phyloP scores from a whole-genome alignment of 2,888 invertebrate species.

The Drymonia ruficornis region DNA sequence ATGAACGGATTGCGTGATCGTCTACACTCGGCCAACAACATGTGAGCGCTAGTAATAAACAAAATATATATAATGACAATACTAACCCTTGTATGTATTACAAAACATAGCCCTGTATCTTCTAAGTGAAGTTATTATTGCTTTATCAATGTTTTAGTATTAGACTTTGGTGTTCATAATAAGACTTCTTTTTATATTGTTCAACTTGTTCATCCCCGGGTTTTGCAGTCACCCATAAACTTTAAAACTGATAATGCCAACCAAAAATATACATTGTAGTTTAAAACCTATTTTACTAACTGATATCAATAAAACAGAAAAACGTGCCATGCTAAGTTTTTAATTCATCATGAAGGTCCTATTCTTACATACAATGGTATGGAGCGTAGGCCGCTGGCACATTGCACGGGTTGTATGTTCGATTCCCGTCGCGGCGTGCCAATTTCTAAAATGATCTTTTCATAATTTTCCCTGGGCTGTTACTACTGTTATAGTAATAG shows the following conservation, averaged over 20 bases:
- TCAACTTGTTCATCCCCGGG: neutral
- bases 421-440: too few species aligned
- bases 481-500: too few species aligned
- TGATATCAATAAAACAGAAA: neutral
- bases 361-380: too few species aligned
- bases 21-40: neutral
- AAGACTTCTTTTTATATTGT: neutral
- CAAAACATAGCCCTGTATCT: neutral
- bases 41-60: neutral
- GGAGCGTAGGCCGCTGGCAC: too few species aligned
- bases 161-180: neutral
- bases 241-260: slow-evolving; percentile 2
- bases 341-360: neutral
- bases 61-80: neutral
- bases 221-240: neutral
- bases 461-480: too few species aligned
- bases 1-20: too few species aligned
- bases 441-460: too few species aligned
- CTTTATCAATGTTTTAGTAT: neutral
- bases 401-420: too few species aligned
- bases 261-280: slow-evolving; percentile 3
- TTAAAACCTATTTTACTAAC: neutral
- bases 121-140: neutral
- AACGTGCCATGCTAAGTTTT: neutral
- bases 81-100: neutral